Evolutionary conservation across 2,113 vertebrate genomes (phyloP).

Genomic region (Nyctibius bracteatus): DNA sequence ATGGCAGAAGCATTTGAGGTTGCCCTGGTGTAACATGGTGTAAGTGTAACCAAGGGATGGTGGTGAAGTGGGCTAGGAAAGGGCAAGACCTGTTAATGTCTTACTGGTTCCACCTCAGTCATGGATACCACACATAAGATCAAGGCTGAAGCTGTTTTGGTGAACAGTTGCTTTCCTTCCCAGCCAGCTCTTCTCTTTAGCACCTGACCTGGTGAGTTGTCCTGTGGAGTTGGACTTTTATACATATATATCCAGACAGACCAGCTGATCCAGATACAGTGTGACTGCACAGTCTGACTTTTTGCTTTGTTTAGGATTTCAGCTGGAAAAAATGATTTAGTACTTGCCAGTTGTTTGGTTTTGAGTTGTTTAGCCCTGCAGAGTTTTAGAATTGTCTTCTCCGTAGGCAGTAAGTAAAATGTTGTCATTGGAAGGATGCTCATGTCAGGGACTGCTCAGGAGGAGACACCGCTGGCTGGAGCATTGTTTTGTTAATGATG

Average conservation of each 20-base stretch:
- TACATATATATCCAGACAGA: not conserved
- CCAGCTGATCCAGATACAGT: not conserved
- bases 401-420: not conserved
- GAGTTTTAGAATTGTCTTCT: not conserved
- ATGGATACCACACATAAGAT: not conserved
- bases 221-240: not conserved
- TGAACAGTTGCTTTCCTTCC: not conserved
- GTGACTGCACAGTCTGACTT: not conserved
- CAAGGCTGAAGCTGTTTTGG: not conserved
- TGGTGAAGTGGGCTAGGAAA: not conserved
- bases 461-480: not conserved
- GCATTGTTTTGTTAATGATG: not conserved
- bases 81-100: not conserved
- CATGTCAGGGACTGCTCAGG: not conserved
- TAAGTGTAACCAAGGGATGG: not conserved
- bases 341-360: not conserved
- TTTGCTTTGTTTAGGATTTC: not conserved
- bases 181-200: not conserved
- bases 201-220: not conserved
- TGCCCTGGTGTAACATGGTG: rapidly evolving
- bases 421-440: not conserved
- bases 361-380: not conserved
- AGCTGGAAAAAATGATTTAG: not conserved
- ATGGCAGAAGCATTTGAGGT: not conserved
- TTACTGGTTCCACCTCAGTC: not conserved